phyloP scores from a whole-genome alignment of 2,888 invertebrate genomes.

The Ennomos erosarius region DNA sequence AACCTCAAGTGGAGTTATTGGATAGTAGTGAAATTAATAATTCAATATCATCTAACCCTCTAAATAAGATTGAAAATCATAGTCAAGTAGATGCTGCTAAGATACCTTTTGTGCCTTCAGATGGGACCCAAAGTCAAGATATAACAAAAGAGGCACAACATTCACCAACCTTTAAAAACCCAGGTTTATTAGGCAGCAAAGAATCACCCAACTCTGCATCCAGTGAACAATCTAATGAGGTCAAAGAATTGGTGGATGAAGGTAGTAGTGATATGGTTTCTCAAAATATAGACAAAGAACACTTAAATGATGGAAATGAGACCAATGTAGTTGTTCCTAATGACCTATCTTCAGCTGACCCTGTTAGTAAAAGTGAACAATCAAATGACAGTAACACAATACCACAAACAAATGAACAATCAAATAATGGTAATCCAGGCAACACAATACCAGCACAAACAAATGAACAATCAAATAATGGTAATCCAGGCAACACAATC shows the following conservation, averaged over 20 bases:
- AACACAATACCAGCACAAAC: background rate
- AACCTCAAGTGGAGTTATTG: conserved; percentile 44
- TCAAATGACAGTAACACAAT: conserved; percentile 6
- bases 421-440: background rate
- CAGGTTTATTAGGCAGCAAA: conserved; percentile 10
- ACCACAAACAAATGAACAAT: background rate
- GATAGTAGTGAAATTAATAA: conserved; percentile 55
- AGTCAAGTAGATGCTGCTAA: conserved; percentile 12
- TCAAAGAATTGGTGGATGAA: background rate
- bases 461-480: conserved; percentile 10
- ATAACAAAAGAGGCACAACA: conserved; percentile 1
- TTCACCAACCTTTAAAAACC: conserved; percentile 2
- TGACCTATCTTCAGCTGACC: conserved; percentile 3
- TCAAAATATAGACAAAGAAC: conserved; percentile 1
- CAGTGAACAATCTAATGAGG: conserved; percentile 6
- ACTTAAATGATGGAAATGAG: conserved; percentile 8
- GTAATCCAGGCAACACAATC: conserved; percentile 1
- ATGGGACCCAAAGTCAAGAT: conserved; percentile 16
- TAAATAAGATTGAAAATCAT: conserved; percentile 16
- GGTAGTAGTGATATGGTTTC: conserved; percentile 1
- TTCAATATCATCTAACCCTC: conserved; percentile 37
- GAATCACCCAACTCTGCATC: conserved; percentile 2
- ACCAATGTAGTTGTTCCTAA: background rate
- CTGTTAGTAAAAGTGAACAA: conserved; percentile 4
- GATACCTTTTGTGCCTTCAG: conserved; percentile 12